phyloP scores from a whole-genome alignment of 2,113 vertebrate genomes.

The Sminthopsis crassicaudata region DNA sequence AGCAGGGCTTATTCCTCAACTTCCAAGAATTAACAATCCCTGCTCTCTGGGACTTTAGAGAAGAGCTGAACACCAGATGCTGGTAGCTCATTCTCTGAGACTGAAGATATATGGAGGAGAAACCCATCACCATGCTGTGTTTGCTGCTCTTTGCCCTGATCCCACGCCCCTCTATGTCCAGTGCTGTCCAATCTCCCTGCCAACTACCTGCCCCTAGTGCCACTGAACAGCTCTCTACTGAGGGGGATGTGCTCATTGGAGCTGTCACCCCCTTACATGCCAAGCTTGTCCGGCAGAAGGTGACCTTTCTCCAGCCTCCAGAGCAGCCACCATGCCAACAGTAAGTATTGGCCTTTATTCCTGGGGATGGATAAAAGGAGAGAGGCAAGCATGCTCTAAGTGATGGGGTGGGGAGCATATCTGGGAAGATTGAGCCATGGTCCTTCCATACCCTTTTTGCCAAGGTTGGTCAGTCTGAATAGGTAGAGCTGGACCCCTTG shows the following conservation, averaged over 20 bases:
- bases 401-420: not conserved
- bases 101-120: not conserved
- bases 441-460: not conserved
- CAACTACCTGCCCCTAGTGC: not conserved
- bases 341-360: not conserved
- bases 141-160: not conserved
- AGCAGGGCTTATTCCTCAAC: not conserved
- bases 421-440: not conserved
- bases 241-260: not conserved
- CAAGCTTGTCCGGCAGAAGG: not conserved
- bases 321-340: not conserved
- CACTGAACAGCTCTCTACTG: rapidly evolving
- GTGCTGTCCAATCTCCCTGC: rapidly evolving
- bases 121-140: not conserved
- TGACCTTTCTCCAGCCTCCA: not conserved
- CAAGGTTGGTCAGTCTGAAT: not conserved
- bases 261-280: not conserved
- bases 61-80: not conserved
- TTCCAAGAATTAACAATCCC: not conserved
- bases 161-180: not conserved
- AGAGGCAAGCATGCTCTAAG: not conserved
- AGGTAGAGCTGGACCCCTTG: not conserved
- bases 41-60: rapidly evolving
- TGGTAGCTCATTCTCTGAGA: not conserved
- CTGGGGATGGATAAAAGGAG: rapidly evolving